Evolutionary conservation across 2,888 invertebrate species (phyloP).

Genomic region (Pachydiplax longipennis): DNA sequence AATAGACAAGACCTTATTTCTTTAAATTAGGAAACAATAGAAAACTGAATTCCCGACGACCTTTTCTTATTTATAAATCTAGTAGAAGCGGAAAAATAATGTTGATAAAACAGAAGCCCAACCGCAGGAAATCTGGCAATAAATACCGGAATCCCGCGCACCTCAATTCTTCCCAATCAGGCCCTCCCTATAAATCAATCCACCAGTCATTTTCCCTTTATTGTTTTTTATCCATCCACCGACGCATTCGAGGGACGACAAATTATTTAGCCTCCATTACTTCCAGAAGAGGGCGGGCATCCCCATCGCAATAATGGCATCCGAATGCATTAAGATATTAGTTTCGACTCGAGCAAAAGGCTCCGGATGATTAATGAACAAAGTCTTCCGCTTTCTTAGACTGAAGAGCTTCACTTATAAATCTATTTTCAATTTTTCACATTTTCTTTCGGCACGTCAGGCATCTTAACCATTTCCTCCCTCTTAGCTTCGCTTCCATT

Average conservation of each 20-base stretch:
- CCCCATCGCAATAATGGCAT: slow-evolving; percentile 19
- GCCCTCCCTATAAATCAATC: not conserved
- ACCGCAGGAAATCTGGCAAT: not conserved
- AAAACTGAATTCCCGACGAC: too few species aligned
- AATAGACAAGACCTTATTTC: too few species aligned
- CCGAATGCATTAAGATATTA: slow-evolving; percentile 42
- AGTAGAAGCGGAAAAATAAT: too few species aligned
- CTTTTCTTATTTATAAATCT: too few species aligned
- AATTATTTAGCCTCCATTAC: not conserved
- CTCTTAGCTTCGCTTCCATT: not conserved
- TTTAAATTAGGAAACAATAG: too few species aligned
- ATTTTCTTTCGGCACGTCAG: not conserved
- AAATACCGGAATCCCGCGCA: not conserved
- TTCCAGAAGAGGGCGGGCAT: not conserved
- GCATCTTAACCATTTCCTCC: slow-evolving; percentile 12
- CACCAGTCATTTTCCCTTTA: not conserved
- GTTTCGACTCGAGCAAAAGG: not conserved
- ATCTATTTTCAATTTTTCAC: slow-evolving; percentile 43
- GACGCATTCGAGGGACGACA: not conserved
- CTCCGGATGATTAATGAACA: slow-evolving; percentile 22
- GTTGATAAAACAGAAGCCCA: not conserved
- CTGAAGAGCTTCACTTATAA: not conserved
- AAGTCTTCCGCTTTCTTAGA: slow-evolving; percentile 14
- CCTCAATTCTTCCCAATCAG: not conserved
- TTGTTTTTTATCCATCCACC: not conserved